Conservation (phyloP, 2,888 invertebrate species). For the Hydroisotoma schaefferi region DNA sequence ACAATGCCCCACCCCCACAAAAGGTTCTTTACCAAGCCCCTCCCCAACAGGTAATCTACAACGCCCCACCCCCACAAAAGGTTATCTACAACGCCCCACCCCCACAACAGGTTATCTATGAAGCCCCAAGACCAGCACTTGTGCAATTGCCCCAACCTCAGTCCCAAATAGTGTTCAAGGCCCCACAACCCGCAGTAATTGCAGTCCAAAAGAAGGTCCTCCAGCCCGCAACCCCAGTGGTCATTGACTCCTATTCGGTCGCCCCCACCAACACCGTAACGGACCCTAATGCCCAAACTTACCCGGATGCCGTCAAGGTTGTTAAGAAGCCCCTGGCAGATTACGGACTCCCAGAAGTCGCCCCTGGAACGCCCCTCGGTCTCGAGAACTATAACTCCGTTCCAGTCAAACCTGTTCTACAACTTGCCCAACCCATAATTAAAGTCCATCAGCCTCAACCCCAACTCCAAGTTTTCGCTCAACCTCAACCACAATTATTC, state of each 20-base stretch:
- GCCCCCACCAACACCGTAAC: slow-evolving; percentile 31
- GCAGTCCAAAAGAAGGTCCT: slow-evolving; percentile 11
- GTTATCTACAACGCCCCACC: slow-evolving; percentile 1
- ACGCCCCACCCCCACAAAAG: background rate
- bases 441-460: slow-evolving; percentile 6
- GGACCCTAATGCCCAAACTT: slow-evolving; percentile 24
- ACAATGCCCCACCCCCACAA: slow-evolving; percentile 9
- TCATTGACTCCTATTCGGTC: slow-evolving; percentile 30
- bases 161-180: slow-evolving; percentile 2
- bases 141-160: background rate
- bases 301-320: slow-evolving; percentile 29
- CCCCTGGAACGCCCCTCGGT: slow-evolving; percentile 3
- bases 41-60: background rate
- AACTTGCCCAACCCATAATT: background rate
- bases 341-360: slow-evolving; percentile 24
- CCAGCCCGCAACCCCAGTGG: background rate
- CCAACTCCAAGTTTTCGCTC: slow-evolving; percentile 7
- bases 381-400: slow-evolving; percentile 10
- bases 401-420: slow-evolving; percentile 11
- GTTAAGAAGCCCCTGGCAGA: slow-evolving; percentile 14
- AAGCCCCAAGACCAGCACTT: slow-evolving; percentile 9
- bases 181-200: slow-evolving; percentile 9
- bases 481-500: slow-evolving; percentile 11
- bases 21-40: background rate
- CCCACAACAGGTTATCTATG: slow-evolving; percentile 11